Base-by-base conservation (phyloP, 2,113 vertebrate species). In the Trogon surrucura region DNA sequence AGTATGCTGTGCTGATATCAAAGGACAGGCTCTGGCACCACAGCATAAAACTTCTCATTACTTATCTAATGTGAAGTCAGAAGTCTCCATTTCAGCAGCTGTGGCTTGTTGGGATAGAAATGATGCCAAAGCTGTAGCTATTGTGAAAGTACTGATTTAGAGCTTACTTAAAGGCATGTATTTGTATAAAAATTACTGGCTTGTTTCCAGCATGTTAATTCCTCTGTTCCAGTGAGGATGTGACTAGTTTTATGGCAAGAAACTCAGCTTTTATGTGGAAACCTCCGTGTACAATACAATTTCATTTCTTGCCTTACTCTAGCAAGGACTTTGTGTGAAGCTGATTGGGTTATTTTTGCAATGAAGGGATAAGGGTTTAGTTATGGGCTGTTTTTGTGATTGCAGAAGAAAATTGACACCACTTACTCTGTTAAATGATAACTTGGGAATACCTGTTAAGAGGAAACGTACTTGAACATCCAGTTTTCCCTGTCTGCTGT, bases 161-260 rank as follows among this genome's bases (percentile, higher is more conserved):
- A 79, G 32, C 38, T 81, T 87, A 88, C 69, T 86, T 88, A 85
- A 93, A 93, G 60, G 72, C 79, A 67, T 80, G 23, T 48, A 88
- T 79, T 86, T 94, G 85, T 94, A 53, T 84, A 84, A 95, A 41
- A 85, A 88, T 82, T 66, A 54, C 36, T 93, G 91, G 80, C 65
- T 80, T 81, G 13, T 72, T 95, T 93, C 96, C 95, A 86, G 57
- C 65, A 75, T 89, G 69, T 67, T 95, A 93, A 95, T 96, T 92
- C 90, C 36, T 86, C 53, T 77, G 73, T 96, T 93, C 88, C 6
- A 12, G 80, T 82, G 80, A 95, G 91, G 73, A 90, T 91, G 72
- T 89, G 65, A 64, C 67, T 86, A 62, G 61, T 64, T 95, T 92
- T 84, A 96, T 74, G 80, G 80, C 69, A 92, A 93, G 27, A 88